Base-by-base conservation (phyloP, 2,888 invertebrate species). In the Diarsia mendica region DNA sequence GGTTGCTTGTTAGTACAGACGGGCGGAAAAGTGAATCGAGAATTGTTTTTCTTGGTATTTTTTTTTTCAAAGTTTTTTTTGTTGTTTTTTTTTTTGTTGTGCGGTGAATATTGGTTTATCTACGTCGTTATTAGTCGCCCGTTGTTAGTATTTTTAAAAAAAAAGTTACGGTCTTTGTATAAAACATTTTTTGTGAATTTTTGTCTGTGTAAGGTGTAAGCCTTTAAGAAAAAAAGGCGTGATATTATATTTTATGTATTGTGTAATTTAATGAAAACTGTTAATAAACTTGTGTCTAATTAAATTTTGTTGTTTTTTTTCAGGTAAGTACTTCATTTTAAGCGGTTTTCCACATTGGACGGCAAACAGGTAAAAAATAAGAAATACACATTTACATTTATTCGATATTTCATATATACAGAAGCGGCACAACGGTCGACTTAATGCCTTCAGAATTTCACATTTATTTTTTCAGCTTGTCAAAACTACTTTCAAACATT, bases 1-100 rank as follows among this genome's bases (percentile, higher is more conserved):
- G 84, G 80, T 46, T 84, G 75, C 55, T 75, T 78, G 84, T 76
- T 75, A n/a, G 87, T 87, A 88, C 71, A 71, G 49, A 6, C 77
- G 66, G 0, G 13, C 4, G 67, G 65, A 84, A 71, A 85, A 85
- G 82, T 80, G 82, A 65, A 65, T 63, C 13, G 39, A 6, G 2
- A 13, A 5, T 0, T 18, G 23, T n/a, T 66, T 65, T 18, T 48
- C 48, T 23, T 39, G 6, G 28, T 28, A 28, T 28, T 28, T 39
- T 39, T 39, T 8, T 39, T 39, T 39, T 39, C 8, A 2, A 8
- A 1, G 48, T 65, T 28, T 66, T 67, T n/a, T 58, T n/a, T 3
- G 3, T 0, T 0, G 15, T 0, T 33, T 18, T 13, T 20, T 33
- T 28, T 28, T 28, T 28, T 28, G 28, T 28, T 28, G 28, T 20